Conservation (phyloP, 2,797 vertebrate species). For the Gambusia yucatana region DNA sequence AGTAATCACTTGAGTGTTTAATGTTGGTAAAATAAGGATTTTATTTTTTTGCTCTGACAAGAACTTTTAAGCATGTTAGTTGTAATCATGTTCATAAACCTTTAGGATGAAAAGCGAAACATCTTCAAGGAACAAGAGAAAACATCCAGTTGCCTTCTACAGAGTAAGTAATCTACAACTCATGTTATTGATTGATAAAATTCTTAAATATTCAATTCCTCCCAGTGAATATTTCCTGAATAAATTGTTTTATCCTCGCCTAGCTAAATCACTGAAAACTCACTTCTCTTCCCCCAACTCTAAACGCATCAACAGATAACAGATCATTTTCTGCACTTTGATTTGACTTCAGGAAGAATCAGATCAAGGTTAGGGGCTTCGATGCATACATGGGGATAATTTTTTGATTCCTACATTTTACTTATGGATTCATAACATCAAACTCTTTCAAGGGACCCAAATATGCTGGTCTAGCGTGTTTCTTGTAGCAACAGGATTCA, state of each 20-base stretch:
- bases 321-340: neutral
- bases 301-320: neutral
- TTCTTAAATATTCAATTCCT: neutral
- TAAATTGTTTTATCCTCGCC: neutral
- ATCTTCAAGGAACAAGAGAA: neutral
- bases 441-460: neutral
- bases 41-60: neutral
- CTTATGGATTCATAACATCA: neutral
- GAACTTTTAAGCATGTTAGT: neutral
- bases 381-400: neutral
- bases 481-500: constrained; percentile 6
- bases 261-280: neutral
- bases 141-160: neutral
- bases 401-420: neutral
- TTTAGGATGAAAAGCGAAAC: neutral
- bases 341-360: neutral
- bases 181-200: neutral
- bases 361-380: neutral
- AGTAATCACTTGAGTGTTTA: no score
- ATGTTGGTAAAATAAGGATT: neutral
- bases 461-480: constrained; percentile 4
- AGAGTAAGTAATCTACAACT: neutral
- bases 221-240: neutral
- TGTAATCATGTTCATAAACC: neutral
- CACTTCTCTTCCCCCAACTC: neutral